Conservation (phyloP, 2,113 vertebrate genomes). For the Australoheros scitulus region DNA sequence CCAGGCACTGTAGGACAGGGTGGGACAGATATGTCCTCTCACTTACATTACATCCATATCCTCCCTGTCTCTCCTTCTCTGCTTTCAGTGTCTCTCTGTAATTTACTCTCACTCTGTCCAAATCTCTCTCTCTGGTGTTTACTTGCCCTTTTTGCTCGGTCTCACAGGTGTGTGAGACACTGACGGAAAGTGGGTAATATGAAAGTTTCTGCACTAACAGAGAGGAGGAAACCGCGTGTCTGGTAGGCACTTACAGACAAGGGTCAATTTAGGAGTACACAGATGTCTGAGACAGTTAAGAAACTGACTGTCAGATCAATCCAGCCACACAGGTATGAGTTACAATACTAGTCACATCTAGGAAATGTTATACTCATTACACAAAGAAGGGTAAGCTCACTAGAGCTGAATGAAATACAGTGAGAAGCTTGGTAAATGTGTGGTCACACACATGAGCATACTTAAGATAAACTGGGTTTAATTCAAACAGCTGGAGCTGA, state of each 20-base stretch:
- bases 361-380: slow-evolving; percentile 14
- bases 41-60: slow-evolving; percentile 67
- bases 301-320: slow-evolving; percentile 20
- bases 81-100: slow-evolving; percentile 55
- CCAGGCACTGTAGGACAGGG: slow-evolving; percentile 67
- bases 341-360: slow-evolving; percentile 16
- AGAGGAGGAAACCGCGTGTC: slow-evolving; percentile 67
- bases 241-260: slow-evolving; percentile 54
- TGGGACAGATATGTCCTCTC: slow-evolving; percentile 69
- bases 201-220: slow-evolving; percentile 63
- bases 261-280: slow-evolving; percentile 54
- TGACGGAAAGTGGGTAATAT: slow-evolving; percentile 48
- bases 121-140: slow-evolving; percentile 60
- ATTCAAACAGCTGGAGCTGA: slow-evolving; percentile 67
- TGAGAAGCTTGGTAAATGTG: slow-evolving; percentile 42
- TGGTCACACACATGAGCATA: slow-evolving; percentile 39
- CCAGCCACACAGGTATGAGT: slow-evolving; percentile 51
- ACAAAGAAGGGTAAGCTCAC: slow-evolving; percentile 17
- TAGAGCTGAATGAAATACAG: slow-evolving; percentile 42
- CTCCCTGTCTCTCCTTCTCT: slow-evolving; percentile 55
- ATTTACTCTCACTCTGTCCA: slow-evolving; percentile 57
- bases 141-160: slow-evolving; percentile 58
- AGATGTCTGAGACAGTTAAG: slow-evolving; percentile 52
- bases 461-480: slow-evolving; percentile 54
- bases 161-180: slow-evolving; percentile 75